Conservation (phyloP, 2,888 invertebrate genomes). For the Augochlorella aurata region DNA sequence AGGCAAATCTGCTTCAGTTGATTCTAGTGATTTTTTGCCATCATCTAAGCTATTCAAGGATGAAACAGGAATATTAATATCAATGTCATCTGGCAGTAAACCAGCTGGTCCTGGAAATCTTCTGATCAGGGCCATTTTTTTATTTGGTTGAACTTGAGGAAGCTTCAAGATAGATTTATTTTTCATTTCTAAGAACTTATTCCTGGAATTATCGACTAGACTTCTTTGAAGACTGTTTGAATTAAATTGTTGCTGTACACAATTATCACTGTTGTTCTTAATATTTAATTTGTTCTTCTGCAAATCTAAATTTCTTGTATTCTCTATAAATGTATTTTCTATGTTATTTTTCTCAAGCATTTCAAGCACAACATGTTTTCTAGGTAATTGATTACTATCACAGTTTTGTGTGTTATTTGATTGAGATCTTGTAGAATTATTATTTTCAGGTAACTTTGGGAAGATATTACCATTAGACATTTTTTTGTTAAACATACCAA, state of each 20-base stretch:
- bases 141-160: slow-evolving; percentile 14
- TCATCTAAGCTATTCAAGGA: slow-evolving; percentile 56
- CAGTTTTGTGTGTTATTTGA: not conserved
- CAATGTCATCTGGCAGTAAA: slow-evolving; percentile 77
- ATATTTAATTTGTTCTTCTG: not conserved
- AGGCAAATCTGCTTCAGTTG: slow-evolving; percentile 41
- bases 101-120: slow-evolving; percentile 83
- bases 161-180: slow-evolving; percentile 18
- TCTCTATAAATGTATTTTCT: slow-evolving; percentile 6
- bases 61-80: slow-evolving; percentile 41
- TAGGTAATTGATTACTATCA: slow-evolving; percentile 13
- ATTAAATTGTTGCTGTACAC: not conserved
- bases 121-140: slow-evolving; percentile 71
- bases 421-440: not conserved
- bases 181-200: slow-evolving; percentile 16
- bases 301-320: slow-evolving; percentile 3
- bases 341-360: slow-evolving; percentile 40
- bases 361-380: slow-evolving; percentile 46
- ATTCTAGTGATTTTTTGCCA: slow-evolving; percentile 43
- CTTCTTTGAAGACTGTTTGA: not conserved
- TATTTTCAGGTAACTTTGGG: slow-evolving; percentile 4
- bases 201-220: slow-evolving; percentile 24
- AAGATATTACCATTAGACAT: not conserved
- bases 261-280: not conserved
- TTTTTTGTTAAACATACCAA: slow-evolving; percentile 60